These are phyloP conservation scores for Salpingus planirostris DNA, from an alignment of 2,888 invertebrate species.

Conservation along the genomic window DNA sequence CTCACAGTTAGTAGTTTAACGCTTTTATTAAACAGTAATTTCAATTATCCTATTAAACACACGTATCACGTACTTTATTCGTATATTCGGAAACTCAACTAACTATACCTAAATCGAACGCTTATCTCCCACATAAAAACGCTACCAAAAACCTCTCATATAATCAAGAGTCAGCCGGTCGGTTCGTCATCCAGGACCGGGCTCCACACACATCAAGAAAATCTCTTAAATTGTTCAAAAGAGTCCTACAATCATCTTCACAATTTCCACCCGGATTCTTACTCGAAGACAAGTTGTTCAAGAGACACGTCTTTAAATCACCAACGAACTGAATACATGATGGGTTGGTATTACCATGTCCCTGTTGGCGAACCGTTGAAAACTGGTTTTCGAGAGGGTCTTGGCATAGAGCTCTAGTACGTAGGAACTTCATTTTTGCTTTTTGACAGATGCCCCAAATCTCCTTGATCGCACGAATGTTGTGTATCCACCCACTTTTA, in stretches of 20 bases:
- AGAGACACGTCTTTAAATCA: background rate
- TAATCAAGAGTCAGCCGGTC: too few relatives aligned
- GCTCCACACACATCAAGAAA: too few relatives aligned
- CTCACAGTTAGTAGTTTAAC: too few relatives aligned
- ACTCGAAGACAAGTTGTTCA: conserved; percentile 1
- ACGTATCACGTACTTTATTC: too few relatives aligned
- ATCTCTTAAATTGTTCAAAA: background rate
- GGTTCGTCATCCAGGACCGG: too few relatives aligned
- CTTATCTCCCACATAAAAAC: too few relatives aligned
- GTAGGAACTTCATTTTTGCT: background rate
- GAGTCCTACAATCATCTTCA: background rate
- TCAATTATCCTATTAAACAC: too few relatives aligned
- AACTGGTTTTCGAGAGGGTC: background rate
- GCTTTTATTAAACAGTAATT: too few relatives aligned
- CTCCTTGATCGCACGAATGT: background rate
- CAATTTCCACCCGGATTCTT: background rate
- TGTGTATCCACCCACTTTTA: conserved; percentile 1
- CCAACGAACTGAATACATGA: background rate
- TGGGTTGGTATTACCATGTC: conserved; percentile 1
- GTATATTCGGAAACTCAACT: too few relatives aligned
- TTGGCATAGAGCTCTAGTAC: background rate
- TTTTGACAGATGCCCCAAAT: background rate
- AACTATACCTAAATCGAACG: too few relatives aligned
- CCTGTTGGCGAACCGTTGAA: background rate
- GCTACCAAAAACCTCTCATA: too few relatives aligned